Conservation (phyloP, 35 echinoderm and acorn worm species). For the Heliocidaris erythrogramma region DNA sequence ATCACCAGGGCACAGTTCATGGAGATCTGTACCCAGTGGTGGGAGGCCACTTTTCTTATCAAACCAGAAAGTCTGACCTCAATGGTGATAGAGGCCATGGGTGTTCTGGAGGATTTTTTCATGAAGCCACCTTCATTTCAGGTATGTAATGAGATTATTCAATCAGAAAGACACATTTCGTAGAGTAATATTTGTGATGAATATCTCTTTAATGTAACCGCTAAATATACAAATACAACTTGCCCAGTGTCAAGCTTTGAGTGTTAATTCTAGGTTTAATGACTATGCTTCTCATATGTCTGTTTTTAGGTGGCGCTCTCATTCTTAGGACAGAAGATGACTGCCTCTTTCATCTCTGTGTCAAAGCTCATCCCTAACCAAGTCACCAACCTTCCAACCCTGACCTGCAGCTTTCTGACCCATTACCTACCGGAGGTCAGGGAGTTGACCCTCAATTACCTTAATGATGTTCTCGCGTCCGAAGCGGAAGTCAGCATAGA, state of each 20-base stretch:
- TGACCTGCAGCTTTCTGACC: conserved; percentile 11
- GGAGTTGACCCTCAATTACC: conserved; percentile 22
- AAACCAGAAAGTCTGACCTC: background rate
- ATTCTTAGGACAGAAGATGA: conserved; percentile 41
- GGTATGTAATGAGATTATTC: background rate
- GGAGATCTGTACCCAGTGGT: conserved; percentile 44
- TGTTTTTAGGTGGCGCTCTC: conserved; percentile 53
- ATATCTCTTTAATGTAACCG: no score
- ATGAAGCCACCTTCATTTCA: conserved; percentile 24
- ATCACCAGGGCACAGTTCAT: conserved; percentile 72
- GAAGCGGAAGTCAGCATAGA: background rate
- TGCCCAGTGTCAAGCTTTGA: no score
- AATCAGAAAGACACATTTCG: background rate
- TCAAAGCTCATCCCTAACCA: conserved; percentile 18
- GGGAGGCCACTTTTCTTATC: background rate
- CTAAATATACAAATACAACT: no score
- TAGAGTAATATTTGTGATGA: no score
- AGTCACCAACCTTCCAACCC: background rate
- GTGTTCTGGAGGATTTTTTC: conserved; percentile 26
- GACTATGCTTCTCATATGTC: background rate
- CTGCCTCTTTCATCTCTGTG: conserved; percentile 29
- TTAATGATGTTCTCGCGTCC: background rate
- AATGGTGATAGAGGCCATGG: background rate
- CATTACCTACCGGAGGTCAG: conserved; percentile 27
- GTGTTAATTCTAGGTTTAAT: no score